Base-by-base conservation (phyloP, 2,888 invertebrate genomes). In the Tortricodes alternella region DNA sequence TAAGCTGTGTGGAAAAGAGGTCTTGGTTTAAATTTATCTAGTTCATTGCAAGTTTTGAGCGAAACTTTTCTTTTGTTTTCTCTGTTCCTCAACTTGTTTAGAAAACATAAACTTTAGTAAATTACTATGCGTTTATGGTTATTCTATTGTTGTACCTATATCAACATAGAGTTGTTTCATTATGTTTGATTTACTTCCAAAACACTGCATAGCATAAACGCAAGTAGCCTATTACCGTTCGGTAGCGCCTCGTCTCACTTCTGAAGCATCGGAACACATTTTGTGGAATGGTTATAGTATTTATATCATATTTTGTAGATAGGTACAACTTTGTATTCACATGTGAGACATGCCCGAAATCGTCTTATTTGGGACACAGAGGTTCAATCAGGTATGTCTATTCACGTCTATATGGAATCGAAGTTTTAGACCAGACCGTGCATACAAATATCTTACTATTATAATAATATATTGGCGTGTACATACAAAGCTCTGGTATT, bases 361-460 rank as follows among this genome's bases (percentile, higher is more conserved):
- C 15, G 41, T 55, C 24, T 24, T 39, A 48, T 48, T 27, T 29
- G 18, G 24, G 21, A 34, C 24, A 35, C n/a, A 18, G 27, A 37
- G 27, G 24, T 24, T 49, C 55, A 55, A 55, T 48, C 55, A 43
- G 15, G 18, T 39, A 24, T 34, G 9, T 34, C n/a, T 41, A 38
- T 23, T 9, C n/a, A 39, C 13, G 11, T 56, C 23, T 46, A 50
- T 65, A 67, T 51, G 59, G 64, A 65, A 67, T 70, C 66, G 64
- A 66, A 64, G 63, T 62, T 63, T 61, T 65, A 65, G 57, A 61
- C 63, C 50, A 48, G 41, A 53, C 68, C 65, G 71, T 73, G 72
- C 74, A 76, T 74, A 76, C 64, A 61, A 72, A 74, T 68, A 58
- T 52, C 41, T 53, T 27, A 37, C 27, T 35, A 44, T 18, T 15